Evolutionary conservation across 2,797 vertebrate genomes (phyloP).

Genomic region (Tadarida brasiliensis): DNA sequence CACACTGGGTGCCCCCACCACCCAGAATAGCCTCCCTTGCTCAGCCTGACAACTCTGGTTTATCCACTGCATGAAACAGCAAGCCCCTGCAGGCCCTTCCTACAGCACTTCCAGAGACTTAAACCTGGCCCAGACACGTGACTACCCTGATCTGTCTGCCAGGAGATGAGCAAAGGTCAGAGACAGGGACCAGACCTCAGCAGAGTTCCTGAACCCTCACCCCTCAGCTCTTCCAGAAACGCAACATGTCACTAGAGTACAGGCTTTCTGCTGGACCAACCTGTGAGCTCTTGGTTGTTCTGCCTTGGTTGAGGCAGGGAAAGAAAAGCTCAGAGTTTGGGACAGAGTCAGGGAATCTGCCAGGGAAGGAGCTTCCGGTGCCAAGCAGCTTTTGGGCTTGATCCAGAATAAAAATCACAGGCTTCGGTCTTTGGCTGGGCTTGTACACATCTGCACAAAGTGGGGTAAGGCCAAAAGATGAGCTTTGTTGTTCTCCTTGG

Average conservation of each 20-base stretch:
- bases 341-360: background rate
- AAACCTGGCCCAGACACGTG: background rate
- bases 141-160: background rate
- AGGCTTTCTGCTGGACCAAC: background rate
- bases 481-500: background rate
- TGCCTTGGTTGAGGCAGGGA: background rate
- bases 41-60: conserved; percentile 28
- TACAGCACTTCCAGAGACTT: background rate
- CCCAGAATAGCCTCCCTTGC: background rate
- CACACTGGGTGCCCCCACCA: background rate
- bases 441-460: background rate
- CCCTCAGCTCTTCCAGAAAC: background rate
- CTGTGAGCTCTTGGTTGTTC: background rate
- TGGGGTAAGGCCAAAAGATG: background rate
- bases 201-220: background rate
- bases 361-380: background rate
- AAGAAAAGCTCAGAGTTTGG: background rate
- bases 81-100: conserved; percentile 34
- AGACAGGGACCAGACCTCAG: background rate
- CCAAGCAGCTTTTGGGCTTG: background rate
- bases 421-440: background rate
- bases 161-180: conserved; percentile 18
- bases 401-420: conserved; percentile 41
- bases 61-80: background rate
- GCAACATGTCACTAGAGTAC: background rate